Evolutionary conservation across 2,113 vertebrate species (phyloP), one percentile per base, ranked within the genome.

Genomic region (Chlorodrepanis virens): DNA sequence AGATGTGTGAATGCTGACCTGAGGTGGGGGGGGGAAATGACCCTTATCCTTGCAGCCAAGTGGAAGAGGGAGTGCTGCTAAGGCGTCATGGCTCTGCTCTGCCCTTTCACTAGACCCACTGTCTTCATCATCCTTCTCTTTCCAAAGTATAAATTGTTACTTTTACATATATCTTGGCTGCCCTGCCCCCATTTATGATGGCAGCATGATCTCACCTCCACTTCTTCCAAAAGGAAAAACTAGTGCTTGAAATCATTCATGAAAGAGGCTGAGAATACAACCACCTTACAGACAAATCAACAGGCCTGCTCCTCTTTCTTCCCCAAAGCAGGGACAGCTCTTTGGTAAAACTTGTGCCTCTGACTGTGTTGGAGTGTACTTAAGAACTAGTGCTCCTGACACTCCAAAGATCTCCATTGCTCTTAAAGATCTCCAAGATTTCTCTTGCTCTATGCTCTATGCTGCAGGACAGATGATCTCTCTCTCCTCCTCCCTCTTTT

Each of bases 301-400:
- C 10, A 45, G 23, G 13, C 24, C 80, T 25, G 33, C 11, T 47
- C 24, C 24, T 52, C 60, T 82, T 52, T 59, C 69, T 28, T 68
- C 13, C 11, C 13, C n/a, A 52, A 53, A 68, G 33, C 16, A 68
- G 39, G 13, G 39, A 54, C 39, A 53, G 13, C 14, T 35, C 45
- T 45, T 53, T 29, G 33, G 23, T 42, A 65, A 33, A 52, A 39
- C n/a, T n/a, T 39, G 45, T 60, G 20, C 60, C 39, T 40, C 53
- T 22, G 12, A 50, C 11, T 44, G 27, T 29, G 10, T 29, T 0
- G 0, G 60, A 60, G 13, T 18, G 52, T 8, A 29, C 28, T 74
- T 82, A 37, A 45, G 37, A 37, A 60, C 1, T 6, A 60, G 13
- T 14, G 12, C 33, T 44, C 37, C n/a, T 52, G 29, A 39, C 24